phyloP scores from a whole-genome alignment of 2,113 vertebrate species.

The Sphyrna mokarran region DNA sequence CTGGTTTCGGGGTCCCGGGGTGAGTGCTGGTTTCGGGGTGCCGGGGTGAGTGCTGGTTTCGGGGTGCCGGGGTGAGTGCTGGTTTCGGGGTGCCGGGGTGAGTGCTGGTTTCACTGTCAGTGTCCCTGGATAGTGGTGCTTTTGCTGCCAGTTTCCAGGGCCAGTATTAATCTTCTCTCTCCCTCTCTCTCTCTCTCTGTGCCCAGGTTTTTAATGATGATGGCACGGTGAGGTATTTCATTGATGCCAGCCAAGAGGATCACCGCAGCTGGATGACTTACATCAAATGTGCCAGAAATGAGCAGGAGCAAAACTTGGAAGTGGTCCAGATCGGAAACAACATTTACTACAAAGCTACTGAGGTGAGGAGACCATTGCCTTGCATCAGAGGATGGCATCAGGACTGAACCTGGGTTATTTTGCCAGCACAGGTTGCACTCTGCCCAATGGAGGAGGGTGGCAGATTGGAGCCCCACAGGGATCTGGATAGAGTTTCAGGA shows the following conservation, averaged over 20 bases:
- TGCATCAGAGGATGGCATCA: neutral
- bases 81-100: too few relatives aligned
- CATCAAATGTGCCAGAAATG: slow-evolving; percentile 90
- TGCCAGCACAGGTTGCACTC: neutral
- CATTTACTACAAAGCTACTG: slow-evolving; percentile 94
- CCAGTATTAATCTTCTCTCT: neutral
- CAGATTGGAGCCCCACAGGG: neutral
- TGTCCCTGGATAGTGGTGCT: too few relatives aligned
- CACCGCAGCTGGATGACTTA: slow-evolving; percentile 99
- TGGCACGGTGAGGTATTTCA: slow-evolving; percentile 83
- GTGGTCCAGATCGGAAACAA: slow-evolving; percentile 92
- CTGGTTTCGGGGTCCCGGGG: neutral
- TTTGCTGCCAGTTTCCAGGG: neutral
- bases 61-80: neutral
- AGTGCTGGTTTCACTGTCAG: too few relatives aligned
- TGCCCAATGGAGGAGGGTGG: neutral
- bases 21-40: neutral
- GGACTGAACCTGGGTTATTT: neutral
- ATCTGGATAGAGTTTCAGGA: neutral
- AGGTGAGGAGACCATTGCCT: slow-evolving; percentile 56
- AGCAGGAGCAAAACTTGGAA: slow-evolving; percentile 96
- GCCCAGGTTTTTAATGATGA: slow-evolving; percentile 89
- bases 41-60: too few relatives aligned
- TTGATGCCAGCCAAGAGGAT: slow-evolving; percentile 94
- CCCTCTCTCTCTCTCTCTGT: neutral